phyloP scores from a whole-genome alignment of 2,888 invertebrate species.

The Tholera decimalis region DNA sequence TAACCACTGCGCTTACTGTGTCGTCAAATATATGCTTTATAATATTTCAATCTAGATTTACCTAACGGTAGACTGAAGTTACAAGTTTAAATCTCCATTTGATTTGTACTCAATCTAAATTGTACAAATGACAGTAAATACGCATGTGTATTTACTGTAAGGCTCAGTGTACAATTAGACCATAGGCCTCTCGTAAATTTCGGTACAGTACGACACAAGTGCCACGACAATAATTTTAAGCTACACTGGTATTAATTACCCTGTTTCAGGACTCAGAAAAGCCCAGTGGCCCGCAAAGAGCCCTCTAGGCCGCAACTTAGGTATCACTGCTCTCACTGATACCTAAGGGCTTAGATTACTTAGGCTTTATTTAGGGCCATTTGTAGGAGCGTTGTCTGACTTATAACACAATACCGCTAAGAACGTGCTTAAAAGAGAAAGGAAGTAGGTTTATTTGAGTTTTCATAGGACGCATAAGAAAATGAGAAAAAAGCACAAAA shows the following conservation, averaged over 20 bases:
- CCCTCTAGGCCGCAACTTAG: slow-evolving; percentile 36
- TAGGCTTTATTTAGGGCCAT: slow-evolving; percentile 40
- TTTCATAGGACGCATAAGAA: no score
- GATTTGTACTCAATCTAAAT: neutral
- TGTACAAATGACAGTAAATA: slow-evolving; percentile 5
- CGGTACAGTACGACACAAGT: slow-evolving; percentile 22
- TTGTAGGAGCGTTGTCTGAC: slow-evolving; percentile 26
- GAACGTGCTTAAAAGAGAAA: slow-evolving; percentile 23
- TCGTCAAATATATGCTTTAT: no score
- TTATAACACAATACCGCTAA: slow-evolving; percentile 48
- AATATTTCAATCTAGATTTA: no score
- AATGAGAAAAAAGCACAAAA: no score
- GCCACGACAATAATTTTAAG: slow-evolving; percentile 44
- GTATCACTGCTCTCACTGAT: slow-evolving; percentile 33
- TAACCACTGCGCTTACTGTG: no score
- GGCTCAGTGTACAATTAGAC: slow-evolving; percentile 28
- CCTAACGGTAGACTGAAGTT: neutral
- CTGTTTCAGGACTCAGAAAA: slow-evolving; percentile 35
- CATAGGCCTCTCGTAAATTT: slow-evolving; percentile 35
- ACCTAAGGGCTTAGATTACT: slow-evolving; percentile 52
- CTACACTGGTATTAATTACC: slow-evolving; percentile 49
- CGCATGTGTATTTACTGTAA: neutral
- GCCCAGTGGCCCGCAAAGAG: slow-evolving; percentile 29
- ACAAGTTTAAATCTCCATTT: neutral
- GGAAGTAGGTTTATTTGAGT: no score